These are phyloP conservation scores for Pavo muticus DNA, from an alignment of 2,113 vertebrate species.

Conservation along the genomic window DNA sequence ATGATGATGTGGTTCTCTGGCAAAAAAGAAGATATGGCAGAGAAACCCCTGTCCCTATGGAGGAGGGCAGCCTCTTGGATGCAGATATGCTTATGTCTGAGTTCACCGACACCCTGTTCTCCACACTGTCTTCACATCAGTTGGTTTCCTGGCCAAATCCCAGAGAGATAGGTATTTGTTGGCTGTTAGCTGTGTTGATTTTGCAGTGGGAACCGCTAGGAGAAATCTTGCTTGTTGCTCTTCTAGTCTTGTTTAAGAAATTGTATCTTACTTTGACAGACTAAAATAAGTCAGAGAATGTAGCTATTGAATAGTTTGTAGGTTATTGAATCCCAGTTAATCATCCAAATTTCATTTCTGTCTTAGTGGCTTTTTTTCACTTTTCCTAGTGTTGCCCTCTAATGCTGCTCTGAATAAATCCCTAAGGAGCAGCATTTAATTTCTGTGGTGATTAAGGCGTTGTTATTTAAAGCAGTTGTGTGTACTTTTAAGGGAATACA, in stretches of 20 bases:
- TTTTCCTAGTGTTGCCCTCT: neutral
- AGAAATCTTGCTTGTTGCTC: neutral
- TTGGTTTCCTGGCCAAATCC: constrained; percentile 91
- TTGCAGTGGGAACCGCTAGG: neutral
- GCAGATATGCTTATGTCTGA: constrained; percentile 97
- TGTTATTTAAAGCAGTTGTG: neutral
- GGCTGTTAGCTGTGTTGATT: neutral
- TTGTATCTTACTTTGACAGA: neutral
- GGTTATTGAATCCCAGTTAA: neutral
- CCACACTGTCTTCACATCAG: constrained; percentile 93
- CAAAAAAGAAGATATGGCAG: constrained; percentile 77
- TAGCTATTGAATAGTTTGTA: neutral
- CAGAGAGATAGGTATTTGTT: constrained; percentile 89
- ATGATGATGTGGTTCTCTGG: constrained; percentile 87
- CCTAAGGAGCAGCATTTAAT: neutral
- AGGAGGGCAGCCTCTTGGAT: constrained; percentile 92
- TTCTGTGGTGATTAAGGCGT: neutral
- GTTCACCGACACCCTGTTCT: constrained; percentile 96
- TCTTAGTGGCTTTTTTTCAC: neutral
- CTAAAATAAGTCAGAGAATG: neutral
- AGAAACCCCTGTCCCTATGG: constrained; percentile 92
- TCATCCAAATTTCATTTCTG: neutral
- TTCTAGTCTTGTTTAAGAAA: neutral
- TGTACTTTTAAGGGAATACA: neutral
- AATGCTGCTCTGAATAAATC: neutral